Base-by-base conservation (phyloP, 2,797 vertebrate species). In the Acanthurus leucopareius region DNA sequence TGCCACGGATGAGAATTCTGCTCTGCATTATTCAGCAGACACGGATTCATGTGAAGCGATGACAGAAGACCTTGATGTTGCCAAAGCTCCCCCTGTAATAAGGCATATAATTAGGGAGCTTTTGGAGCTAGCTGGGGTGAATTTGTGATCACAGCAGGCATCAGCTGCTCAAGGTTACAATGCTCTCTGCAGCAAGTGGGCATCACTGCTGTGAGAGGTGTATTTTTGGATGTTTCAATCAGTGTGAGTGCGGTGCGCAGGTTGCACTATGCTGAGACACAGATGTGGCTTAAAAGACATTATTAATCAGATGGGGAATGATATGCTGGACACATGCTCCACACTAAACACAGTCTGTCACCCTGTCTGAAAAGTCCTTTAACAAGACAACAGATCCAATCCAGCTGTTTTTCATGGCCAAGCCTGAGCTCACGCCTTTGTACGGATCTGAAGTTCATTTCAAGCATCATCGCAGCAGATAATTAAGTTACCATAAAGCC, bases 131-230 rank as follows among this genome's bases (percentile, higher is more conserved):
- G 28, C 75, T 76, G 66, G 82, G 67, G 28, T 69, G 68, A 83
- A 76, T 84, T 81, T 80, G 79, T 74, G 88, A 91, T 90, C 83
- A 75, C 87, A 92, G 87, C 83, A 75, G 85, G 80, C 75, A 82
- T 88, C 80, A 76, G 80, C 82, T 87, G 84, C 72, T 88, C 85
- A 91, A 91, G 90, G 89, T 91, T 88, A 80, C 82, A 74, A 66
- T 66, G 78, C 56, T 89, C 86, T 85, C 58, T 25, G 76, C 47
- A 28, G 68, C 45, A 66, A 83, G 80, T 54, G 69, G 73, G 75
- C 68, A 82, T 62, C 69, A 10, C 85, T 40, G 77, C 87, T 79
- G 87, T 54, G 84, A 74, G 61, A 10, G 60, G 77, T 65, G 77
- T 80, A 84, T 88, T 86, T 89, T 68, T 73, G 77, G 83, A 79